A percentile compares a stretch with the other conserved stretches of the same genome.
Evolutionary conservation across 92 coral and sea anemone genomes (phyloP).

Genomic region (Parazoanthus swiftii): DNA sequence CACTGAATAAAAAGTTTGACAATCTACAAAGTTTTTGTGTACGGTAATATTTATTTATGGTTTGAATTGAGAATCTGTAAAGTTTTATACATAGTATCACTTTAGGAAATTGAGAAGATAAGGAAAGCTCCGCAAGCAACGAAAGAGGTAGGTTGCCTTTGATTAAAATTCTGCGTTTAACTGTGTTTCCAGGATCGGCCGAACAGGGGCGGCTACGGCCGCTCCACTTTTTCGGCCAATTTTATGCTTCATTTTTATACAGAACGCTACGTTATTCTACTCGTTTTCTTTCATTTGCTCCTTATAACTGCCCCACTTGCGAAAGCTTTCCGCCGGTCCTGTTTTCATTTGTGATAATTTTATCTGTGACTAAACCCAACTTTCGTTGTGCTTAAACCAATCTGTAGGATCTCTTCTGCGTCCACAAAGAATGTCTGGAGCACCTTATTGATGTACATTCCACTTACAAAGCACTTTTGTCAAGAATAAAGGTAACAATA

Average conservation of each 20-base stretch:
- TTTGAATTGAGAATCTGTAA: not conserved
- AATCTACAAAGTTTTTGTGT: too few species aligned
- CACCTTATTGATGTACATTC: conserved; percentile 60
- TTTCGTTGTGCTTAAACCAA: not conserved
- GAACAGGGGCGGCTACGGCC: too few species aligned
- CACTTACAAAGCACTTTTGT: conserved; percentile 59
- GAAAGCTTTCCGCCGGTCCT: too few species aligned
- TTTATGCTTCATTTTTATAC: too few species aligned
- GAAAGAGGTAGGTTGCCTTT: not conserved
- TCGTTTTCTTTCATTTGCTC: too few species aligned
- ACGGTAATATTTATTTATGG: not conserved
- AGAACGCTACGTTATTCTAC: too few species aligned
- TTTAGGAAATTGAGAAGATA: not conserved
- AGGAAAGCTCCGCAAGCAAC: conserved; percentile 1
- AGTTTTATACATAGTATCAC: not conserved
- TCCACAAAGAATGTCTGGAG: conserved; percentile 70
- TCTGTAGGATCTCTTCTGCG: conserved; percentile 54
- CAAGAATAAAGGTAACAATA: conserved; percentile 61
- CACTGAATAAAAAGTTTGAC: too few species aligned
- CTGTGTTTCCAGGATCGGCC: too few species aligned
- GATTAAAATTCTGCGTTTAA: not conserved
- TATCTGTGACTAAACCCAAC: not conserved
- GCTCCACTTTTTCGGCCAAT: too few species aligned
- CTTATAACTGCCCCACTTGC: too few species aligned
- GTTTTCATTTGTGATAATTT: not conserved